Percentiles rank a stretch among this genome's conserved stretches.
Conservation (phyloP, 2,888 invertebrate species). For the Meta bourneti region DNA sequence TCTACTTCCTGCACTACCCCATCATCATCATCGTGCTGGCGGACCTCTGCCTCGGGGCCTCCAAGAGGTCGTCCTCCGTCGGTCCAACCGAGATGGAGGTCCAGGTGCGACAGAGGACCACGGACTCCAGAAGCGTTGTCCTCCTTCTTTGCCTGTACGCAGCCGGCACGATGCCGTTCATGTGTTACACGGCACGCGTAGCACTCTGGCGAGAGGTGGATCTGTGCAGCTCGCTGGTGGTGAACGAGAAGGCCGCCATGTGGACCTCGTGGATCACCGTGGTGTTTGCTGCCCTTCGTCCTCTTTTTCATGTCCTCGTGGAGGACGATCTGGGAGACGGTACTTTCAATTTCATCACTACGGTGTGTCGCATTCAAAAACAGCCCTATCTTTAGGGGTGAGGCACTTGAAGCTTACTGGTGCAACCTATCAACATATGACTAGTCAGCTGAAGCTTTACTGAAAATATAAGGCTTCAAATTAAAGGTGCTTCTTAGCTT, state of each 20-base stretch:
- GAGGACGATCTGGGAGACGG: slow-evolving; percentile 59
- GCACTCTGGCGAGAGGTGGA: slow-evolving; percentile 23
- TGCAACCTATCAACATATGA: no score
- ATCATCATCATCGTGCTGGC: slow-evolving; percentile 54
- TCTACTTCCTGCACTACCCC: slow-evolving; percentile 65
- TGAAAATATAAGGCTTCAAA: no score
- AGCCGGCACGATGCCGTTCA: slow-evolving; percentile 62
- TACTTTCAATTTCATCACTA: slow-evolving; percentile 41
- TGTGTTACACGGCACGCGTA: slow-evolving; percentile 30
- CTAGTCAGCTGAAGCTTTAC: no score
- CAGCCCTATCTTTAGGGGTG: no score
- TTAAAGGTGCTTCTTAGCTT: no score
- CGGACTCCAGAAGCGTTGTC: background rate
- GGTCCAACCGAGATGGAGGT: background rate
- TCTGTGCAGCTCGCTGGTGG: slow-evolving; percentile 33
- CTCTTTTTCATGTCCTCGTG: slow-evolving; percentile 54
- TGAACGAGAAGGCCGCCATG: slow-evolving; percentile 47
- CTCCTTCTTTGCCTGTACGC: slow-evolving; percentile 36
- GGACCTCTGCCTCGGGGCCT: slow-evolving; percentile 23
- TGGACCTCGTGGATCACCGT: slow-evolving; percentile 62
- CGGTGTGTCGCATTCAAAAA: background rate
- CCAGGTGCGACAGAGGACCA: background rate
- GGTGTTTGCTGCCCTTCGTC: slow-evolving; percentile 60
- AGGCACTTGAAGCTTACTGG: no score
- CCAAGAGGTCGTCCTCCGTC: background rate